These are phyloP conservation scores for Caloenas nicobarica DNA, from an alignment of 2,113 vertebrate species.

Conservation along the genomic window DNA sequence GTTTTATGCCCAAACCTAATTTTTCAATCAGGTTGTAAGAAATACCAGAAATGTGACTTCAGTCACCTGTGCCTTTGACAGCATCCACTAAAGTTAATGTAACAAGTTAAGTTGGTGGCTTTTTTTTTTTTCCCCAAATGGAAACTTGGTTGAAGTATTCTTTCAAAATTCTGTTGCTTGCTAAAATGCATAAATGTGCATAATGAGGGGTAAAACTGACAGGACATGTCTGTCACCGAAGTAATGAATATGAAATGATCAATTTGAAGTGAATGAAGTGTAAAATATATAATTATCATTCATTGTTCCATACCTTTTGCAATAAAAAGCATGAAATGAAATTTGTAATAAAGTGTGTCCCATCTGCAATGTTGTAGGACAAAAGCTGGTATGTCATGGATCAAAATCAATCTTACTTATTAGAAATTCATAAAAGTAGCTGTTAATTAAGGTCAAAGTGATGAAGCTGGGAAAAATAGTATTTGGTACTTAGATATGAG, in stretches of 20 bases:
- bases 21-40: conserved; percentile 21
- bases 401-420: conserved; percentile 36
- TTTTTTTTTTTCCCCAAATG: neutral
- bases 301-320: conserved; percentile 52
- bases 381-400: conserved; percentile 43
- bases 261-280: conserved; percentile 65
- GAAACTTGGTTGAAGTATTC: neutral
- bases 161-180: neutral
- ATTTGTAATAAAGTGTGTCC: conserved; percentile 58
- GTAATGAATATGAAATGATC: conserved; percentile 58
- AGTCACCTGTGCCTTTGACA: conserved; percentile 34
- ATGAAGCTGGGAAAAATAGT: neutral
- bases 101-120: neutral
- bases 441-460: conserved; percentile 5
- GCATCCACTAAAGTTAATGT: neutral
- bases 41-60: conserved; percentile 18
- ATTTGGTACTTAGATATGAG: neutral
- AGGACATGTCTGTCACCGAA: conserved; percentile 41
- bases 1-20: neutral
- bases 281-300: conserved; percentile 71
- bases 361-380: conserved; percentile 41
- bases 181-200: conserved; percentile 14
- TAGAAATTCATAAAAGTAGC: neutral
- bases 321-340: conserved; percentile 70
- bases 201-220: conserved; percentile 39